Conservation (phyloP, 2,113 vertebrate species). For the Apteryx owenii region DNA sequence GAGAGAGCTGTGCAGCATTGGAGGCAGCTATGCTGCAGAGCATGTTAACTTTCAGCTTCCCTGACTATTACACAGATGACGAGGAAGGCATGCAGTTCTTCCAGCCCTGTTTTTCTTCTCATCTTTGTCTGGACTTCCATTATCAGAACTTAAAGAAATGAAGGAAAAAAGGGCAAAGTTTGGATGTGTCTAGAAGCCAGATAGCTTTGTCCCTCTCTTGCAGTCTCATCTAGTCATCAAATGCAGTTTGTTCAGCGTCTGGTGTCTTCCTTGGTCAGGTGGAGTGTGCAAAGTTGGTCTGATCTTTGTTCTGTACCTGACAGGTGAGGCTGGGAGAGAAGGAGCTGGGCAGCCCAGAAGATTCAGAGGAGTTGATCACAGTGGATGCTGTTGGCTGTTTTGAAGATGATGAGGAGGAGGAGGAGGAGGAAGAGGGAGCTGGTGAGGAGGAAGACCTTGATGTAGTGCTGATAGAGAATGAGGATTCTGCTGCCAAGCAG, state of each 20-base stretch:
- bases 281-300: background rate
- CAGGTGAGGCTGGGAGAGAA: constrained; percentile 79
- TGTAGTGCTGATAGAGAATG: constrained; percentile 35
- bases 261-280: background rate
- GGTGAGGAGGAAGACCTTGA: constrained; percentile 67
- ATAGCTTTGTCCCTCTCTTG: background rate
- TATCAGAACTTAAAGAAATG: background rate
- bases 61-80: background rate
- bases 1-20: background rate
- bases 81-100: background rate
- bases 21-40: background rate
- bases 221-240: background rate
- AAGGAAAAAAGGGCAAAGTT: background rate
- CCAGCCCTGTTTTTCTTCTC: background rate
- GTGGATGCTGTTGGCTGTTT: constrained; percentile 91
- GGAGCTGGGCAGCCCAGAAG: constrained; percentile 79
- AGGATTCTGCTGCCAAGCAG: constrained; percentile 60
- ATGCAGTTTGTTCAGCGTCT: background rate
- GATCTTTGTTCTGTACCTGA: background rate
- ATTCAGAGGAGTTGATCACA: constrained; percentile 85
- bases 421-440: constrained; percentile 77
- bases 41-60: background rate
- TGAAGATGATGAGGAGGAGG: constrained; percentile 84
- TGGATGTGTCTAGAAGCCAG: background rate
- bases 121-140: background rate